phyloP scores from a whole-genome alignment of 2,113 vertebrate species.

The Engraulis encrasicolus region DNA sequence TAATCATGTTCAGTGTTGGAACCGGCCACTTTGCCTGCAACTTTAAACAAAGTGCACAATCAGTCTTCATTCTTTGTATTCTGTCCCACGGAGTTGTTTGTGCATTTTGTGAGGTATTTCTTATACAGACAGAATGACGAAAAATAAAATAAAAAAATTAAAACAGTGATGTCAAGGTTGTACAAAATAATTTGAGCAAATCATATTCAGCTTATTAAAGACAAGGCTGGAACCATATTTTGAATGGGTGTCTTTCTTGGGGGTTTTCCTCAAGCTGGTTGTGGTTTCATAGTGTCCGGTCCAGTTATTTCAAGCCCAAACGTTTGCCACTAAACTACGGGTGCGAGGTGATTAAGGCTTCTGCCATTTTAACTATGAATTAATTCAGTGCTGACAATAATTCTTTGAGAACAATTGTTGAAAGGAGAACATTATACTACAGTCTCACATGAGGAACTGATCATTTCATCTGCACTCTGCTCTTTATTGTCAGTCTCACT shows the following conservation, averaged over 20 bases:
- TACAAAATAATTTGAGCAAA: conserved; percentile 10
- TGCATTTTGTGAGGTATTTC: conserved; percentile 74
- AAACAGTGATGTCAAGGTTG: conserved; percentile 1
- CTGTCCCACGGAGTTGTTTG: conserved; percentile 43
- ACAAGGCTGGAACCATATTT: conserved; percentile 5
- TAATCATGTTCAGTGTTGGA: conserved; percentile 59
- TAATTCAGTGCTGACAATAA: too few species aligned
- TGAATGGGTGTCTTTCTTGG: neutral
- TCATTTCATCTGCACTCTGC: too few species aligned
- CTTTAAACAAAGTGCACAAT: conserved; percentile 56
- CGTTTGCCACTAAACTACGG: too few species aligned
- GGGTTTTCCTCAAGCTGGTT: neutral
- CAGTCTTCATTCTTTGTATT: conserved; percentile 62
- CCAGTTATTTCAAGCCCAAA: too few species aligned
- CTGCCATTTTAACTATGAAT: too few species aligned
- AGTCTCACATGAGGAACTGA: too few species aligned
- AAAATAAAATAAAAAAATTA: conserved; percentile 18
- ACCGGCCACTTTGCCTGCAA: conserved; percentile 53
- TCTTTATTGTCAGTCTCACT: too few species aligned
- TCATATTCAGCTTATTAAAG: conserved; percentile 18
- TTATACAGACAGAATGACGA: conserved; percentile 52
- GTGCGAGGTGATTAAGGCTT: too few species aligned
- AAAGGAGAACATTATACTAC: too few species aligned
- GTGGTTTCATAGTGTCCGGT: too few species aligned
- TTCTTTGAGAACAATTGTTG: too few species aligned